Percentiles rank a stretch among this genome's conserved stretches.
phyloP scores from a whole-genome alignment of 2,113 vertebrate genomes.

The Nothobranchius furzeri region DNA sequence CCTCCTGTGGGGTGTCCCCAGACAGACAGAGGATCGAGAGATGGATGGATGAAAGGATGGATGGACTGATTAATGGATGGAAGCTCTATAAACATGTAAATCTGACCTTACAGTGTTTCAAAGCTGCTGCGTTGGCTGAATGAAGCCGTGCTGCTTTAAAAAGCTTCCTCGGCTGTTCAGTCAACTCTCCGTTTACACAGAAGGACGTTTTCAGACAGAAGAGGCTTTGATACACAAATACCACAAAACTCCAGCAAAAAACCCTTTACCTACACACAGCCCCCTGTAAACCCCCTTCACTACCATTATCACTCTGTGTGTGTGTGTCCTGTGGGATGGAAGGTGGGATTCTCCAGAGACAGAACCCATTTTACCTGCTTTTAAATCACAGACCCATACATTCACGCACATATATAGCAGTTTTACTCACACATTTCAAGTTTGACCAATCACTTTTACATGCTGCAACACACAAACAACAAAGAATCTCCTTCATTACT shows the following conservation, averaged over 20 bases:
- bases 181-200: slow-evolving; percentile 52
- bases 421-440: neutral
- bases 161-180: slow-evolving; percentile 56
- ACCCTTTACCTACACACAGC: neutral
- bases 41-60: slow-evolving; percentile 32
- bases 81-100: slow-evolving; percentile 70
- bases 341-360: slow-evolving; percentile 31
- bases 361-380: slow-evolving; percentile 29
- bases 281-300: slow-evolving; percentile 7
- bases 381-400: neutral
- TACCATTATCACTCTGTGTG: slow-evolving; percentile 33
- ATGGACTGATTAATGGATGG: slow-evolving; percentile 50
- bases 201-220: slow-evolving; percentile 53
- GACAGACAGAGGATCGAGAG: slow-evolving; percentile 28
- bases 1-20: slow-evolving; percentile 15
- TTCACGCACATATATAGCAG: slow-evolving; percentile 5
- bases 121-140: slow-evolving; percentile 50
- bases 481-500: neutral
- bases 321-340: neutral
- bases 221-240: slow-evolving; percentile 59
- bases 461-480: neutral
- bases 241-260: slow-evolving; percentile 20
- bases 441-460: neutral
- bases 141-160: slow-evolving; percentile 50
- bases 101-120: slow-evolving; percentile 72